Evolutionary conservation across 92 coral and sea anemone species (phyloP), one percentile per base, ranked within the genome.

Genomic region (Metridium senile): DNA sequence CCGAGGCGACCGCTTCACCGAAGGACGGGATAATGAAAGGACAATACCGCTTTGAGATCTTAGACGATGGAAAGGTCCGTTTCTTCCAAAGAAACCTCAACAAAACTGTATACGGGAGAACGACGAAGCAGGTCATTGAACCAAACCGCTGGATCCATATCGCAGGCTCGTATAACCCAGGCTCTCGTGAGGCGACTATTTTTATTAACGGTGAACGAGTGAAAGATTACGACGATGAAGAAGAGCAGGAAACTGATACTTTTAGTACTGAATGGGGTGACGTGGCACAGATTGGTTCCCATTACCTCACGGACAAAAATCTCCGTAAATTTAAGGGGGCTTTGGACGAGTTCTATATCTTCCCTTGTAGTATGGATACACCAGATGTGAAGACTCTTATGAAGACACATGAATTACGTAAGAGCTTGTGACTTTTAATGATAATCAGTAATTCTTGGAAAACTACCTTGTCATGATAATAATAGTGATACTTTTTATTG

Each of bases 261-360:
- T 78, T 91, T 13, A 85, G 85, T 75, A 88, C 93, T 0, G 97
- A 91, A 75, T 91, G 97, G 97, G 74, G 82, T 71, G 75, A 85
- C 56, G 87, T 69, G 43, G 97, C 84, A 8, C 90, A 82, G 26
- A 88, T 91, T n/a, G 97, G 97, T 28, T 51, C 87, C 28, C 87
- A 84, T 56, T 78, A 65, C 54, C 82, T 76, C 35, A 75, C 83
- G 46, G 75, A 85, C 65, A 77, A 87, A n/a, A 58, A 82, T 10
- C 68, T 74, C 26, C 80, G 91, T 13, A 89, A 91, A 67, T 72
- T 91, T 54, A 81, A 84, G 72, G 97, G 97, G 56, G 89, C 93
- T 22, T 69, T 91, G 77, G 97, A 91, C 65, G 97, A 91, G 84
- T 91, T 91, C 82, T 91, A 91, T 32, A 88, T 91, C 49, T 91